Evolutionary conservation across 2,113 vertebrate species (phyloP).

Genomic region (Turnix velox): DNA sequence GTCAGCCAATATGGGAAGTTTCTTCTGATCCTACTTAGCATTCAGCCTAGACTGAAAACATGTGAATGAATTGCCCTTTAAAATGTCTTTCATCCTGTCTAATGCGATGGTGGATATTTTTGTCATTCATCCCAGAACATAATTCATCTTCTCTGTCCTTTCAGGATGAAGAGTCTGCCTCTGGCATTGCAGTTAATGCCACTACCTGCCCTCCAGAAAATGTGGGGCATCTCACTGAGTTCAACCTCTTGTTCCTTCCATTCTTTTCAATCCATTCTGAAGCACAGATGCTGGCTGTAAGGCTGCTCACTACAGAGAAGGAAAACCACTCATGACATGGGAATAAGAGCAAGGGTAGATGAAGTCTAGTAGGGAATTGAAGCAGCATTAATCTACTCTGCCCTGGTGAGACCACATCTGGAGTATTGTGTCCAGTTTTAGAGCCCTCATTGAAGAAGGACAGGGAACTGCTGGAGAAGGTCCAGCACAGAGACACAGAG

Average conservation of each 20-base stretch:
- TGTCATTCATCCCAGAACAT: background rate
- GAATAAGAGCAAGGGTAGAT: background rate
- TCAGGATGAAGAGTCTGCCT: background rate
- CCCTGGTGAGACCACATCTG: no score
- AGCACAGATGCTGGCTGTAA: background rate
- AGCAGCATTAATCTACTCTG: rapidly evolving
- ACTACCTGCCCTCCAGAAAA: background rate
- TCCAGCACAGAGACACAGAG: no score
- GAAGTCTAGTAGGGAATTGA: background rate
- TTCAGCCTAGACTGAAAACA: background rate
- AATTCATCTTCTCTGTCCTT: background rate
- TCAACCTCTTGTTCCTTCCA: background rate
- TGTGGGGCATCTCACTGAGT: rapidly evolving
- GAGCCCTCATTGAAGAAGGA: no score
- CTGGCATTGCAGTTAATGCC: background rate
- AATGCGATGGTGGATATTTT: background rate
- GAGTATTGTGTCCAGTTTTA: no score
- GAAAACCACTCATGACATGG: background rate
- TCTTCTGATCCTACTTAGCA: background rate
- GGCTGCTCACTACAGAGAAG: background rate
- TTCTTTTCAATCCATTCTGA: background rate
- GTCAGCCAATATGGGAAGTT: background rate
- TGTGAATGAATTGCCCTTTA: background rate
- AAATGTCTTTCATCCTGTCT: background rate
- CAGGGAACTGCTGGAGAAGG: no score